Evolutionary conservation across 2,888 invertebrate genomes (phyloP).

Genomic region (Ptychoptera albimana): DNA sequence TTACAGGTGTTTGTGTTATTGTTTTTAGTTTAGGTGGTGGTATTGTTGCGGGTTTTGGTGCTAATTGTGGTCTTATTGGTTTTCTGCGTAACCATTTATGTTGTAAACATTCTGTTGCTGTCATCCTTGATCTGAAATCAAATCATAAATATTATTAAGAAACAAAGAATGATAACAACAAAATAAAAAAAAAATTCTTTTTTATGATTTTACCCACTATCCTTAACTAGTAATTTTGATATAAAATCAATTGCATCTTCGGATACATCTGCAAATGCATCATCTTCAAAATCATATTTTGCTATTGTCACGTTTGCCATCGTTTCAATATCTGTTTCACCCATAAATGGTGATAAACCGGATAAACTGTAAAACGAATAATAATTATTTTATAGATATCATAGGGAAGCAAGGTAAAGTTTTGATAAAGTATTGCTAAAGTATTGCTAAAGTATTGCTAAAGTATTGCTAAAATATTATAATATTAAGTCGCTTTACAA

Average conservation of each 20-base stretch:
- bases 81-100: slow-evolving; percentile 71
- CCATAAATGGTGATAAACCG: slow-evolving; percentile 97
- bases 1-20: slow-evolving; percentile 9
- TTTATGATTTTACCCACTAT: slow-evolving; percentile 60
- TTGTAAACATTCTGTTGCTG: slow-evolving; percentile 66
- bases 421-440: no score
- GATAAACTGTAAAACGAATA: slow-evolving; percentile 47
- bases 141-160: background rate
- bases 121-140: slow-evolving; percentile 62
- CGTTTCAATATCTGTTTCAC: slow-evolving; percentile 91
- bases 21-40: slow-evolving; percentile 22
- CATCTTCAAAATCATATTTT: slow-evolving; percentile 95
- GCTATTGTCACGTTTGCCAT: slow-evolving; percentile 97
- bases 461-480: no score
- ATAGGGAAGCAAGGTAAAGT: no score
- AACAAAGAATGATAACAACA: no score
- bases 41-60: slow-evolving; percentile 19
- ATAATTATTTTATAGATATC: no score
- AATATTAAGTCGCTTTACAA: no score
- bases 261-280: slow-evolving; percentile 89
- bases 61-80: slow-evolving; percentile 23
- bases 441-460: no score
- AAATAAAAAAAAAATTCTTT: no score
- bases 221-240: slow-evolving; percentile 74
- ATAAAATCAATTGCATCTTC: slow-evolving; percentile 95